Percentiles rank a stretch among this genome's conserved stretches.
phyloP scores from a whole-genome alignment of 2,888 invertebrate genomes.

The Xestia c-nigrum region DNA sequence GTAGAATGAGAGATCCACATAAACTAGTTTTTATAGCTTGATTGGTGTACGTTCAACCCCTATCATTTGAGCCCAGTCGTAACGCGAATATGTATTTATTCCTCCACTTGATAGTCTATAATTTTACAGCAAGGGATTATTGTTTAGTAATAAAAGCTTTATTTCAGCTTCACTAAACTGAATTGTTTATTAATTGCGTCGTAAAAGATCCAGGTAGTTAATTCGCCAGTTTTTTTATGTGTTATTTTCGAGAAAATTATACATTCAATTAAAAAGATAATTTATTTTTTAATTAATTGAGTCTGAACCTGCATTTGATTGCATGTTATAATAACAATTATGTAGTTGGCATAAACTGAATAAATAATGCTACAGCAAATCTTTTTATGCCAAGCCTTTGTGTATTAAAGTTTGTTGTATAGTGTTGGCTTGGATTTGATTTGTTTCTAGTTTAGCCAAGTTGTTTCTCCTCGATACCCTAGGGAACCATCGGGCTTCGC shows the following conservation, averaged over 20 bases:
- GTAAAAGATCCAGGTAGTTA: slow-evolving; percentile 69
- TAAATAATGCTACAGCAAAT: slow-evolving; percentile 16
- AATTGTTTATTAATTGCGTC: slow-evolving; percentile 80
- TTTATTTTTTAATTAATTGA: slow-evolving; percentile 43
- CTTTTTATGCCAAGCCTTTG: not conserved
- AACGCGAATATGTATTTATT: slow-evolving; percentile 71
- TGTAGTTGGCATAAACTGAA: not conserved
- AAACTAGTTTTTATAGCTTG: too few species aligned
- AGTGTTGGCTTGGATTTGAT: slow-evolving; percentile 54
- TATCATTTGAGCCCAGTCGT: slow-evolving; percentile 70
- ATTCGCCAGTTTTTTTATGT: slow-evolving; percentile 62
- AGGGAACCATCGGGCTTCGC: slow-evolving; percentile 76
- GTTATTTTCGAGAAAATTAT: slow-evolving; percentile 41
- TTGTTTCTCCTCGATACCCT: slow-evolving; percentile 74
- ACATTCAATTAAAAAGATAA: slow-evolving; percentile 35
- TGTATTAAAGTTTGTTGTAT: slow-evolving; percentile 29
- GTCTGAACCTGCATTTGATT: slow-evolving; percentile 15
- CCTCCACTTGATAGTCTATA: slow-evolving; percentile 71
- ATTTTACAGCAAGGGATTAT: slow-evolving; percentile 75
- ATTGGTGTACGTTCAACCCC: slow-evolving; percentile 65
- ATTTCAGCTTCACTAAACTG: slow-evolving; percentile 74
- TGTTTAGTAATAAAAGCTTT: slow-evolving; percentile 77
- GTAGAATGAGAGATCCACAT: too few species aligned
- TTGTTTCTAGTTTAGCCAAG: slow-evolving; percentile 65
- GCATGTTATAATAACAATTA: not conserved